phyloP scores from a whole-genome alignment of 1,140 invertebrate genomes.

The Heliothis virescens region DNA sequence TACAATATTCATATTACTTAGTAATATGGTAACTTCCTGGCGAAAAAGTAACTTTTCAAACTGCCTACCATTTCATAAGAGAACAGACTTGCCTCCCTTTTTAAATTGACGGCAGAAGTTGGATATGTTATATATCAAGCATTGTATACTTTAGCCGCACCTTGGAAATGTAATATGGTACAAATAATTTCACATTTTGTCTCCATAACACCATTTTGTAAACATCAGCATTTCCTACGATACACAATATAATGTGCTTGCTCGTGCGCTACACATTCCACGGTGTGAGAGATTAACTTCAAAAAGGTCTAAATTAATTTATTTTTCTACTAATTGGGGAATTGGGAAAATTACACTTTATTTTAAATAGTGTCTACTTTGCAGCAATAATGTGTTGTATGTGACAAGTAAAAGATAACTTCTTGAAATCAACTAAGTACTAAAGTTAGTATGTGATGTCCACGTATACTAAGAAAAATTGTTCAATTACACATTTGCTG shows the following conservation, averaged over 20 bases:
- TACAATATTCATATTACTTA: background rate
- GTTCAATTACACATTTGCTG: slow-evolving; percentile 1
- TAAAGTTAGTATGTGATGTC: background rate
- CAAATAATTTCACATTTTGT: slow-evolving; percentile 19
- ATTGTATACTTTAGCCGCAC: slow-evolving; percentile 19
- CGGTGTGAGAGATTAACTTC: background rate
- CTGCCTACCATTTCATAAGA: background rate
- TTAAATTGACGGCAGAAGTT: slow-evolving; percentile 1
- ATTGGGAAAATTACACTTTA: background rate
- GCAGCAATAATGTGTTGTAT: background rate
- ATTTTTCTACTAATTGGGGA: slow-evolving; percentile 8
- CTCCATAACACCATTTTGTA: background rate
- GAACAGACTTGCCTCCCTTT: slow-evolving; percentile 22
- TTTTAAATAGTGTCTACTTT: background rate
- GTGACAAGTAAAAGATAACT: slow-evolving; percentile 4
- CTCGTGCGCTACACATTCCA: slow-evolving; percentile 13
- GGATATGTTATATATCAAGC: background rate
- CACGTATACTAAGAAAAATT: background rate
- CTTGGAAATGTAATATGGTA: slow-evolving; percentile 45
- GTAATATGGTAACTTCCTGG: background rate
- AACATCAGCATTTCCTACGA: slow-evolving; percentile 4
- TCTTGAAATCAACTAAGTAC: slow-evolving; percentile 8
- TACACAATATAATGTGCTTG: background rate
- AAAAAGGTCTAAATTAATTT: slow-evolving; percentile 22
- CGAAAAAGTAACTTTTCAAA: background rate